Base-by-base conservation (phyloP, 37 sponge, comb jelly and placozoan genomes). In the Amphimedon queenslandica region DNA sequence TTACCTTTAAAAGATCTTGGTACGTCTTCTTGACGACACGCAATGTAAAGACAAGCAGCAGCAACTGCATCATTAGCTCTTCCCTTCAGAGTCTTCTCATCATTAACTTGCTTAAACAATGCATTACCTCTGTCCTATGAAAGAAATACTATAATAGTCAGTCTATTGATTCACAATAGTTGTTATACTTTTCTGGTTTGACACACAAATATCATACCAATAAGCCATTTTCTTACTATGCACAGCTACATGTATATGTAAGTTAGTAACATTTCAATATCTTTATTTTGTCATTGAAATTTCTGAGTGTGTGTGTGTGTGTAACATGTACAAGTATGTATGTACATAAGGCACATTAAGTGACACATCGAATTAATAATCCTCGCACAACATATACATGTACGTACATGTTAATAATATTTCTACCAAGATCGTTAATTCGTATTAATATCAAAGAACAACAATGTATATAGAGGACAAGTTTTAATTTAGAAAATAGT, bases 31-130 rank as follows among this genome's bases (percentile, higher is more conserved):
- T 94, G 94, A 31, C 91, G 41, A 57, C 98, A 97, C 35, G 98
- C 94, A 42, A 97, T 97, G 87, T 86, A 97, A 34, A 97, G 82
- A 79, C 94, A 97, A 37, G 98, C 92, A 39, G 98, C 80, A 2
- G 94, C 94, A 23, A 94, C 86, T 13, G 98, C 98, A 76, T 97
- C 98, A 47, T 91, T 94, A 34, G 88, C 85, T 25, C 98, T 73
- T 1, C 98, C 98, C 41, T 85, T 88, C 73, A 97, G 74, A 6
- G 74, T 72, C 76, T 88, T 93, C 77, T 91, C 89, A 30, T 89
- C 84, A 64, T 94, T 72, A 24, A 93, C 92, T 34, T 97, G 89
- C 55, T 91, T 93, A 83, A 91, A 97, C 27, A 97, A 71, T 4
- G 77, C 84, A 64, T 94, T 91, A 28, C 89, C 78, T 18, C 94